Evolutionary conservation across 2,797 vertebrate genomes (phyloP).

Genomic region (Gorsachius magnificus): DNA sequence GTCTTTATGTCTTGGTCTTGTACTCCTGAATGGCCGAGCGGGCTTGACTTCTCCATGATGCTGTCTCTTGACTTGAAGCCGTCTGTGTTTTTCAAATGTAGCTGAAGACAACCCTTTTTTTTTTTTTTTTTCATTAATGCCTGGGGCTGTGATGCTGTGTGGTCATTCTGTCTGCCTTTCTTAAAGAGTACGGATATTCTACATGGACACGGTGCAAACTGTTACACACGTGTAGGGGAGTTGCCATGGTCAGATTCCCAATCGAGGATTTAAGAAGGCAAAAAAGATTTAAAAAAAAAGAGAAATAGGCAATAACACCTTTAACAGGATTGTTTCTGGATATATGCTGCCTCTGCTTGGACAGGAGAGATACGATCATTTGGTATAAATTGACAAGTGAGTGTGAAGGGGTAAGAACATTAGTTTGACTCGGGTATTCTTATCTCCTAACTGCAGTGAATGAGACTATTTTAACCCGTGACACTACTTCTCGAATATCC

Average conservation of each 20-base stretch:
- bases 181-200: background rate
- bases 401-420: background rate
- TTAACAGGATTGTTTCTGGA: background rate
- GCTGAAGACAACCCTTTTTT: background rate
- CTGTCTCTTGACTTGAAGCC: background rate
- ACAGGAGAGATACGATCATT: background rate
- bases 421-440: background rate
- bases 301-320: background rate
- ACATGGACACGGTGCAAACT: rapidly evolving
- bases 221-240: background rate
- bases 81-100: rapidly evolving
- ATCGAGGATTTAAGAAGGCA: rapidly evolving
- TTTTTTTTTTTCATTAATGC: background rate
- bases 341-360: background rate
- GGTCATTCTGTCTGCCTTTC: background rate
- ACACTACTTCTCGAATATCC: background rate
- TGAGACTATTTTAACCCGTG: background rate
- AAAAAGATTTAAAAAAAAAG: too few relatives aligned
- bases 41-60: background rate
- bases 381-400: background rate
- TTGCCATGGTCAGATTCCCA: background rate
- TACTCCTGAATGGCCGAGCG: background rate
- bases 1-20: background rate
- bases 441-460: background rate
- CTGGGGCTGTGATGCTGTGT: background rate